phyloP scores from a whole-genome alignment of 1,140 invertebrate species.

The Cyphomyrmex costatus region DNA sequence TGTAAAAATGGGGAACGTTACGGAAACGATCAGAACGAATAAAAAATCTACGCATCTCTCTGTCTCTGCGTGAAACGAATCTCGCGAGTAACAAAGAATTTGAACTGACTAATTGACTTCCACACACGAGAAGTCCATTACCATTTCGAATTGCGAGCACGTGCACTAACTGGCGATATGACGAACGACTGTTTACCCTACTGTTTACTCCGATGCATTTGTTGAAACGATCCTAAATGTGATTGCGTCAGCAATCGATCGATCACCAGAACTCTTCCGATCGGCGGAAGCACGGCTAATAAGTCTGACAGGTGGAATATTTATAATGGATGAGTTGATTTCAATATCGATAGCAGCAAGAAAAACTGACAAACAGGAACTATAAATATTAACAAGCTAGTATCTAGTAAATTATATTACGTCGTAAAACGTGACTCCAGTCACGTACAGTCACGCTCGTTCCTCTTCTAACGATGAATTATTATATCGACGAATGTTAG shows the following conservation, averaged over 20 bases:
- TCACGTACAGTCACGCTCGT: not conserved
- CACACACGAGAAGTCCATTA: not conserved
- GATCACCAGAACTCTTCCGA: not conserved
- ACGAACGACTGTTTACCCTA: conserved; percentile 27
- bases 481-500: not conserved
- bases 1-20: not conserved
- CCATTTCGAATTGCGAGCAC: conserved; percentile 21
- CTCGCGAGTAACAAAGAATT: conserved; percentile 5
- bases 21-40: not conserved
- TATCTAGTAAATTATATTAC: conserved; percentile 23
- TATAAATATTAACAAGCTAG: conserved; percentile 50
- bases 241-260: conserved; percentile 4
- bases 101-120: not conserved
- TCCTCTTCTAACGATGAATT: conserved; percentile 11
- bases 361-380: conserved; percentile 35
- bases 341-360: conserved; percentile 20
- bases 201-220: not conserved
- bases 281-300: not conserved
- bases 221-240: conserved; percentile 18
- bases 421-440: conserved; percentile 44
- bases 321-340: conserved; percentile 27
- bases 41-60: not conserved
- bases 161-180: conserved; percentile 5
- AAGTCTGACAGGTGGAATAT: conserved; percentile 21
- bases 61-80: not conserved